Percentiles rank a stretch among this genome's conserved stretches.
Evolutionary conservation across 1,140 invertebrate species (phyloP).

Genomic region (Vanessa atalanta): DNA sequence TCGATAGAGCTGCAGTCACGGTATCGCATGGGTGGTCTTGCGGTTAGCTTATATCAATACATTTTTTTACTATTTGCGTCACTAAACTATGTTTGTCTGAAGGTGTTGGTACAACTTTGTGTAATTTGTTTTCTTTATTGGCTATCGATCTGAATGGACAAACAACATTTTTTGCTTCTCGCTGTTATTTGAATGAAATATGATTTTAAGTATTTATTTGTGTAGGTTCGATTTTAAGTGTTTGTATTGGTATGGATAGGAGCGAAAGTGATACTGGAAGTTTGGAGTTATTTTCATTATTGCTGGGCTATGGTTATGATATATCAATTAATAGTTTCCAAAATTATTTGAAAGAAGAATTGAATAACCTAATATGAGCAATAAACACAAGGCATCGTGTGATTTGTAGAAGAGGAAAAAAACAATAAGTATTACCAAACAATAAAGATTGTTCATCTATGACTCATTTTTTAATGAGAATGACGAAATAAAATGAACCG

Average conservation of each 20-base stretch:
- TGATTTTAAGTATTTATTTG: conserved; percentile 29
- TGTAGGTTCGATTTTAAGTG: conserved; percentile 24
- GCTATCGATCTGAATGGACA: conserved; percentile 57
- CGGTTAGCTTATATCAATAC: conserved; percentile 66
- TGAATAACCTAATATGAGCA: not conserved
- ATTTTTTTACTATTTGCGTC: conserved; percentile 67
- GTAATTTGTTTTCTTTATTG: conserved; percentile 66
- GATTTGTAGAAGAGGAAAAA: conserved; percentile 25
- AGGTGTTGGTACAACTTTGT: conserved; percentile 67
- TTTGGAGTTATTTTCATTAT: not conserved
- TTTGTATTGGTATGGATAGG: not conserved
- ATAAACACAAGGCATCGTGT: not conserved
- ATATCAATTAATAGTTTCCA: not conserved
- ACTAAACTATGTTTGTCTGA: conserved; percentile 55
- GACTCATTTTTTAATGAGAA: conserved; percentile 22
- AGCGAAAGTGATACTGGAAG: not conserved
- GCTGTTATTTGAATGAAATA: conserved; percentile 29
- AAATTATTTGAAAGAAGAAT: not conserved
- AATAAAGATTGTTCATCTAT: conserved; percentile 10
- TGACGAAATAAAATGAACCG: conserved; percentile 2
- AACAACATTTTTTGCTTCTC: conserved; percentile 25
- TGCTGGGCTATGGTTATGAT: not conserved
- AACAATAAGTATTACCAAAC: conserved; percentile 23
- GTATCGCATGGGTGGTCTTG: conserved; percentile 70
- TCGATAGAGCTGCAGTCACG: conserved; percentile 35